These are phyloP conservation scores for Orthonychiurus folsomi DNA, from an alignment of 2,888 invertebrate genomes.

Conservation along the genomic window DNA sequence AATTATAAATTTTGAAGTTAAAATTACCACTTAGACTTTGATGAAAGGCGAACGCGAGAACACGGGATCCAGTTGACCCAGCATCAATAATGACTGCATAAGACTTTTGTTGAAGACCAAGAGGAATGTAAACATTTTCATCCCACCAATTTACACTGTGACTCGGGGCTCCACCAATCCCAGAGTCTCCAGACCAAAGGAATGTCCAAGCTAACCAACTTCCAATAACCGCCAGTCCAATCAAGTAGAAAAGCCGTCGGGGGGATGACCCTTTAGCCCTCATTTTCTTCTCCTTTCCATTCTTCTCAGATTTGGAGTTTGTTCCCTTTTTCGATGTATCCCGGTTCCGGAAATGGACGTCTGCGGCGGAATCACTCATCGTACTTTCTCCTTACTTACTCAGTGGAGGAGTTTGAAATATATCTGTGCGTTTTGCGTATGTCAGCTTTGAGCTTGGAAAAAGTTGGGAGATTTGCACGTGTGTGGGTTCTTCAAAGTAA, in stretches of 20 bases:
- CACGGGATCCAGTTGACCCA: constrained; percentile 59
- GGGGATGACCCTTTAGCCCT: not conserved
- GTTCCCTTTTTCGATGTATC: constrained; percentile 22
- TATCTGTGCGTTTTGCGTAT: too few species aligned
- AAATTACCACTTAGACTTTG: constrained; percentile 60
- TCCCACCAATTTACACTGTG: constrained; percentile 39
- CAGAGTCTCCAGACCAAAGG: not conserved
- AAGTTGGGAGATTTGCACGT: too few species aligned
- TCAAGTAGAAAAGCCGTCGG: not conserved
- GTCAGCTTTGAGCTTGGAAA: too few species aligned
- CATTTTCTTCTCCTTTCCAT: not conserved
- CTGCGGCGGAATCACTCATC: constrained; percentile 32
- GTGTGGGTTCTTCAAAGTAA: too few species aligned
- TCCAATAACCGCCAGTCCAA: not conserved
- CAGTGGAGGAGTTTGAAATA: too few species aligned
- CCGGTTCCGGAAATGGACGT: constrained; percentile 28
- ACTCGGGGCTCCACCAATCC: constrained; percentile 6
- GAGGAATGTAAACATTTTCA: constrained; percentile 39
- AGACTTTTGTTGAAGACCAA: constrained; percentile 61
- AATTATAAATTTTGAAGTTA: not conserved
- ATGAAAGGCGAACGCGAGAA: constrained; percentile 73
- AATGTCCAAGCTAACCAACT: not conserved
- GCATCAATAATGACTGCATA: constrained; percentile 88
- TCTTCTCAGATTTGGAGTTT: not conserved
- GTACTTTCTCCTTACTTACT: too few species aligned